Evolutionary conservation across 1,140 invertebrate genomes (phyloP), one percentile per base, ranked within the genome.

Genomic region (Steinernema khuongi): DNA sequence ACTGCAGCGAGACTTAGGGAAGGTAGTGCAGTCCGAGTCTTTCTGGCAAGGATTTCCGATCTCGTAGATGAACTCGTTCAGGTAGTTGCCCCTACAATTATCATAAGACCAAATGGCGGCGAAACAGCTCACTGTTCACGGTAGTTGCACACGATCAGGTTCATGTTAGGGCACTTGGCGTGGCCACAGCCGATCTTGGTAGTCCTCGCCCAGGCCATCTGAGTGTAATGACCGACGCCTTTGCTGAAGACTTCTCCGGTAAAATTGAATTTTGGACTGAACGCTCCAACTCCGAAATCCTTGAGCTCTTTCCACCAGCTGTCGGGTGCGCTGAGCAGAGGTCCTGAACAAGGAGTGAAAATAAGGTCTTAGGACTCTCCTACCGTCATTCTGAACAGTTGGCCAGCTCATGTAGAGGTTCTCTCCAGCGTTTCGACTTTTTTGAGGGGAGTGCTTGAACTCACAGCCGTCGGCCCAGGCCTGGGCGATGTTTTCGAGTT

Each of bases 381-480:
- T 60, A 60, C 50, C 14, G 19, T 60, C 22, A 22, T 60, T 60
- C 50, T 60, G 50, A 22, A 60, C 50, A 22, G 50, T 60, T 22
- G 50, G 50, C 14, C 26, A 60, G 50, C 50, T 60, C 50, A 60
- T 60, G 50, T 60, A 60, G 11, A 60, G 50, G 22, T 60, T 60
- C 22, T 60, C 50, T 7, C 50, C 50, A 22, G 50, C 50, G 50
- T 60, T 60, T 22, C 50, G 7, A 22, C 14, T 7, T 4, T 60
- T 60, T 4, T 2, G 4, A 22, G 50, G 50, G 2, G 50, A 60
- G 19, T 60, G 50, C 19, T 60, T 26, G 22, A 60, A 60, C 50
- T 60, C 22, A 22, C 50, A 60, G 50, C 22, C 2, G 50, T 60
- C 50, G 50, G 50, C 50, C 50, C 50, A 60, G 4, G 11, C 22